Evolutionary conservation across 2,888 invertebrate species (phyloP).

Genomic region (Drosophila nigricruria): DNA sequence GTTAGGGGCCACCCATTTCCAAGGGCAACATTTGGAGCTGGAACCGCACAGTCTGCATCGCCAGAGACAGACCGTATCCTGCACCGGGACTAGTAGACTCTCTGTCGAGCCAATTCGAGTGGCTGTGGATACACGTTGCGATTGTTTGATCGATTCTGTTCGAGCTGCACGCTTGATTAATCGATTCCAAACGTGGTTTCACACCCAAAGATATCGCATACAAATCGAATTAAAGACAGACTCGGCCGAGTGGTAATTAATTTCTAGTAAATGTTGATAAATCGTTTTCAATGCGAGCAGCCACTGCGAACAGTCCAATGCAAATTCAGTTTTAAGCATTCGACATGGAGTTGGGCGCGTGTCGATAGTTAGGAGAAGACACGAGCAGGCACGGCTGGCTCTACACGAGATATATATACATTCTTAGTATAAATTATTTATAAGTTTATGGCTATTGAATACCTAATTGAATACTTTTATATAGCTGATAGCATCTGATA

Average conservation of each 20-base stretch:
- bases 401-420: not conserved
- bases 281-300: slow-evolving; percentile 53
- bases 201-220: slow-evolving; percentile 74
- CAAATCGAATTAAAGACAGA: slow-evolving; percentile 76
- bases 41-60: slow-evolving; percentile 66
- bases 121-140: slow-evolving; percentile 33
- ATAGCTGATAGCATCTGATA: too few species aligned
- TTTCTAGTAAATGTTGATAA: slow-evolving; percentile 73
- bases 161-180: slow-evolving; percentile 66
- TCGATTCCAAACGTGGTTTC: slow-evolving; percentile 67
- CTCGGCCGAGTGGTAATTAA: slow-evolving; percentile 64
- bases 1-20: slow-evolving; percentile 28
- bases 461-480: not conserved
- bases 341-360: slow-evolving; percentile 2
- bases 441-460: too few species aligned
- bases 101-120: slow-evolving; percentile 54
- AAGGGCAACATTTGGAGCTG: slow-evolving; percentile 36
- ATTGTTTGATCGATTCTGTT: slow-evolving; percentile 68
- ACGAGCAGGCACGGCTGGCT: slow-evolving; percentile 9
- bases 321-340: slow-evolving; percentile 49
- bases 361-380: not conserved
- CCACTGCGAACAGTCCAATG: slow-evolving; percentile 44
- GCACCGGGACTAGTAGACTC: slow-evolving; percentile 59
- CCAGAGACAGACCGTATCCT: slow-evolving; percentile 62
- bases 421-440: too few species aligned